Base-by-base conservation (phyloP, 2,888 invertebrate species). In the Drosophila anomalata region DNA sequence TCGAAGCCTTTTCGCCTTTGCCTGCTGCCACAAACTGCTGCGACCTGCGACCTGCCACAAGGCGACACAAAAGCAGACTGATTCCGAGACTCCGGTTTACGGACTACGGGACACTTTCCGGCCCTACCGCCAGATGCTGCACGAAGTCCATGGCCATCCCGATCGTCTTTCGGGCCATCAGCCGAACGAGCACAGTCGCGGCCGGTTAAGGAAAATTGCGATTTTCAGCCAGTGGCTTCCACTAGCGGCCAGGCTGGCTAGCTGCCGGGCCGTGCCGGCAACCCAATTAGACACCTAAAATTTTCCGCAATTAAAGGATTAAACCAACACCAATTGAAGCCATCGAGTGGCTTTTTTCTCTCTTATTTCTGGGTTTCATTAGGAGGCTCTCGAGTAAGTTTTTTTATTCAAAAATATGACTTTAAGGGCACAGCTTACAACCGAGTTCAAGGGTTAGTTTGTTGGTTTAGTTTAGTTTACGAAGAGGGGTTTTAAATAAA, bases 41-140 rank as follows among this genome's bases (percentile, higher is more conserved):
- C 75, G 71, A 82, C 81, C 77, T 77, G 85, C 79, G 71, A 82
- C 81, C 77, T 77, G 85, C 79, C 73, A 74, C 82, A 81, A 71
- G 77, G 81, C 77, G 76, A 75, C 69, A 77, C 74, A 69, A 75
- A 81, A 54, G 72, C 67, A 65, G 79, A 82, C 81, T 82, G 79
- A 84, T 36, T 22, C 59, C 42, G 33, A 52, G 58, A 22, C 72
- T 46, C 42, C 36, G 33, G 33, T 33, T 12, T 33, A 33, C 33
- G 39, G 17, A 41, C n/a, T 17, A 41, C 41, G 17, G 17, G 17
- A 42, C 41, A 20, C 17, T 3, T 14, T 53, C 42, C 36, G 26
- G 51, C 56, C 31, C 52, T 66, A 33, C 41, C 24, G 42, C 44
- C 36, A 70, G 77, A 73, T 75, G 77, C 78, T 70, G 59, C 59